These are phyloP conservation scores for Lissocephala sabroskyi DNA, from an alignment of 2,888 invertebrate genomes.

Conservation along the genomic window DNA sequence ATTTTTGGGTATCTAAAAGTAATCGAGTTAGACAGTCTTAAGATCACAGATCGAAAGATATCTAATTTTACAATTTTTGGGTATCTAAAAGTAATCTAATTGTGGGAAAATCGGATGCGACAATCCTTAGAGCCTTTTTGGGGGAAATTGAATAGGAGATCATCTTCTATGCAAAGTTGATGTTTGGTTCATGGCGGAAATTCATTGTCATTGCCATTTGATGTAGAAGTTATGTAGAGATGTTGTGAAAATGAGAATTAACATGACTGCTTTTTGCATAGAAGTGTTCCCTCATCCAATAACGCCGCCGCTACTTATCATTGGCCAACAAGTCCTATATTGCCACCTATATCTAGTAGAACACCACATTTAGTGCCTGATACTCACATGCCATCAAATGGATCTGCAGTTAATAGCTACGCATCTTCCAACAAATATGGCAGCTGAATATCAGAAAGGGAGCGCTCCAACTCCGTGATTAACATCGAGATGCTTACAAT, in stretches of 20 bases:
- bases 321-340: slow-evolving; percentile 86
- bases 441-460: slow-evolving; percentile 72
- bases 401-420: slow-evolving; percentile 72
- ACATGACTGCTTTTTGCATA: slow-evolving; percentile 71
- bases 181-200: slow-evolving; percentile 16
- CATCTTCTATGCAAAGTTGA: slow-evolving; percentile 52
- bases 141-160: too few species aligned
- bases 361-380: slow-evolving; percentile 83
- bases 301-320: slow-evolving; percentile 78
- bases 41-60: too few species aligned
- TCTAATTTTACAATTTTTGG: too few species aligned
- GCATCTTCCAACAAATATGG: slow-evolving; percentile 72
- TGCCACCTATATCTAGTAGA: slow-evolving; percentile 81
- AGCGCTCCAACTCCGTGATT: slow-evolving; percentile 65
- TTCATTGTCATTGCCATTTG: slow-evolving; percentile 2
- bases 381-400: slow-evolving; percentile 74
- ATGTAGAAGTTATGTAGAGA: background rate
- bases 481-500: slow-evolving; percentile 63
- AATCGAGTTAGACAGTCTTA: too few species aligned
- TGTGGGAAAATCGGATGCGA: too few species aligned
- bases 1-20: too few species aligned
- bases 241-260: slow-evolving; percentile 45
- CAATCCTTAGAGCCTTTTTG: too few species aligned
- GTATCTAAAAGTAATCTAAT: too few species aligned
- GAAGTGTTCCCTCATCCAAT: slow-evolving; percentile 75